Conservation (phyloP, 2,888 invertebrate genomes). For the Parapristionchus giblindavisi region DNA sequence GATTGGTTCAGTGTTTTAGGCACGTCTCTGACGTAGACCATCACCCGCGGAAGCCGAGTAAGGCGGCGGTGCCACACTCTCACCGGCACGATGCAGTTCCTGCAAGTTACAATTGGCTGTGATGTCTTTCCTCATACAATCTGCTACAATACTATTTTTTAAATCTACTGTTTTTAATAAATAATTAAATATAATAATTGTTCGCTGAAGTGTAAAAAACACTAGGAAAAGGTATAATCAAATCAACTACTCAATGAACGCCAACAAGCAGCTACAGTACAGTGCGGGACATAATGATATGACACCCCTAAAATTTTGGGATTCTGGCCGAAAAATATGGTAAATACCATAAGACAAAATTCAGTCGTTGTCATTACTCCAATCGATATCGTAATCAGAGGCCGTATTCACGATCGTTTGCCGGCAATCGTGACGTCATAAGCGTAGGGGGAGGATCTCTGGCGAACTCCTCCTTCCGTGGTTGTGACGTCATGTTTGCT, state of each 20-base stretch:
- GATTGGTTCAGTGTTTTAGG: conserved; percentile 14
- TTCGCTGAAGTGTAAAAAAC: too few relatives aligned
- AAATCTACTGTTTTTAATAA: too few relatives aligned
- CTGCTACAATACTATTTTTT: too few relatives aligned
- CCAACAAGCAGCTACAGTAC: background rate
- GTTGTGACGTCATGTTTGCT: background rate
- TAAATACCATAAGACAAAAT: too few relatives aligned
- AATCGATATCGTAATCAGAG: too few relatives aligned
- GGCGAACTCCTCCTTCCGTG: background rate
- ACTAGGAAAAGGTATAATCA: background rate
- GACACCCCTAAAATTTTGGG: too few relatives aligned
- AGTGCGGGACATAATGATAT: too few relatives aligned
- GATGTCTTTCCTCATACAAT: too few relatives aligned
- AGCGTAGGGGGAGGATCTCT: background rate
- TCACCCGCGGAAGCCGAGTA: conserved; percentile 26
- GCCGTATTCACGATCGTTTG: too few relatives aligned
- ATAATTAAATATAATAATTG: too few relatives aligned
- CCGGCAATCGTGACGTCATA: conserved; percentile 3
- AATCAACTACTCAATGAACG: background rate
- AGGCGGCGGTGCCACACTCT: conserved; percentile 22
- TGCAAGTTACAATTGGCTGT: background rate
- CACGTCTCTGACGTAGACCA: conserved; percentile 35
- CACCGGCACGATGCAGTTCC: conserved; percentile 38
- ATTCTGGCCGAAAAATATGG: too few relatives aligned
- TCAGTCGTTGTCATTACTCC: too few relatives aligned